Evolutionary conservation across 2,113 vertebrate genomes (phyloP), one percentile per base, ranked within the genome.

Genomic region (Tursiops truncatus): DNA sequence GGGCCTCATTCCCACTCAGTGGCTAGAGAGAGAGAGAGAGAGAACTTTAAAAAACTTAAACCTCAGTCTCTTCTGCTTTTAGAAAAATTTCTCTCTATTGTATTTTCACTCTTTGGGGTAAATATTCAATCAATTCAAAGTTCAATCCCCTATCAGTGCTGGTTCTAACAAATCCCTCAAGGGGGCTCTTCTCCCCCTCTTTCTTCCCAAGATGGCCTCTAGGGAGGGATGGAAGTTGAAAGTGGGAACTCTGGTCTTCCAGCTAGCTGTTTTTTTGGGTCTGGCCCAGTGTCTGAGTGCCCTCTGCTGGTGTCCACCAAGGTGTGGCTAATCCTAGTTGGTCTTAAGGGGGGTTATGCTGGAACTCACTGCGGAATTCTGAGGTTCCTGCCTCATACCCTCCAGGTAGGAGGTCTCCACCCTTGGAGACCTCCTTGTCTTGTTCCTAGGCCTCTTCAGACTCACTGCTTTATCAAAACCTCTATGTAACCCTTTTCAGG

Each of bases 161-260:
- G 81, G 79, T 60, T 88, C 81, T 93, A 36, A 47, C 36, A 83
- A 44, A 83, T 79, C 15, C 89, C n/a, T 74, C 13, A n/a, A 47
- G 15, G 20, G 28, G 68, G 68, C 33, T n/a, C 47, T 36, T 82
- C 74, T 47, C 21, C 31, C 58, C 44, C 11, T n/a, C 47, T 6
- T 89, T n/a, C 73, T 91, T 89, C 67, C 33, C 94, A 93, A 95
- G 53, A 77, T 56, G 53, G 89, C 67, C 31, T 88, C 56, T 47
- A 23, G 26, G 18, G 58, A 79, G 36, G 6, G 10, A 68, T 0
- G 3, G 20, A 73, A 20, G 25, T 67, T 12, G 14, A 26, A 6
- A 53, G 17, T 31, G 41, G 56, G 81, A 36, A 71, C 21, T 11
- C 25, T 47, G 36, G 21, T 33, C 33, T 87, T 93, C 33, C 12